These are phyloP conservation scores for Linurgus olivaceus DNA, from an alignment of 2,797 vertebrate species.

Conservation along the genomic window DNA sequence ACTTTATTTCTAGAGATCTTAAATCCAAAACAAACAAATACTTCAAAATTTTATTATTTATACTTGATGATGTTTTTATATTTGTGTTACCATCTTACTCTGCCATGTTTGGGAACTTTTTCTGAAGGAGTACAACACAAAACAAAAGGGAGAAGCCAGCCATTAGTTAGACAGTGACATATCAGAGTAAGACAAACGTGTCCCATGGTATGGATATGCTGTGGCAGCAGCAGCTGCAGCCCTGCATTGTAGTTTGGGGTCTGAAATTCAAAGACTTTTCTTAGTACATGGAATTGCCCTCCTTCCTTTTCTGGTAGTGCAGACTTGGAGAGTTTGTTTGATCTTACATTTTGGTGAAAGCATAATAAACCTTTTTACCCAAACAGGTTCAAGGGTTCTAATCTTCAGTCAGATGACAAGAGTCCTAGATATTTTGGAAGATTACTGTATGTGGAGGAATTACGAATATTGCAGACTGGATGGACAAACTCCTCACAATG, in stretches of 20 bases:
- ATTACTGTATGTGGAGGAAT: constrained; percentile 99
- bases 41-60: background rate
- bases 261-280: rapidly evolving
- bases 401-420: constrained; percentile 99
- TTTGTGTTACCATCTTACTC: background rate
- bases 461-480: constrained; percentile 94
- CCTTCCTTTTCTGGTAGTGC: background rate
- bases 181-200: background rate
- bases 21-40: background rate
- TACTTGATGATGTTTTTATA: background rate
- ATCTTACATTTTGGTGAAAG: background rate
- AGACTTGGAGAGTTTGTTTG: background rate
- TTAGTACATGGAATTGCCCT: background rate
- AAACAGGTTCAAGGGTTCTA: constrained; percentile 89
- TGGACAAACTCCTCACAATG: constrained; percentile 96
- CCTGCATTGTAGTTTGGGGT: background rate
- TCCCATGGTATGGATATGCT: background rate
- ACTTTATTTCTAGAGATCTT: background rate
- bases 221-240: background rate
- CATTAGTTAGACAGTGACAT: background rate
- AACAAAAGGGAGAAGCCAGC: background rate
- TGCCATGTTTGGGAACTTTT: background rate
- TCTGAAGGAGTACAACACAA: background rate
- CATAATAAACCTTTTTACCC: background rate
- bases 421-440: constrained; percentile 96